A percentile compares a stretch with the other conserved stretches of the same genome.
Conservation (phyloP, 2,113 vertebrate species). For the Sprattus sprattus region DNA sequence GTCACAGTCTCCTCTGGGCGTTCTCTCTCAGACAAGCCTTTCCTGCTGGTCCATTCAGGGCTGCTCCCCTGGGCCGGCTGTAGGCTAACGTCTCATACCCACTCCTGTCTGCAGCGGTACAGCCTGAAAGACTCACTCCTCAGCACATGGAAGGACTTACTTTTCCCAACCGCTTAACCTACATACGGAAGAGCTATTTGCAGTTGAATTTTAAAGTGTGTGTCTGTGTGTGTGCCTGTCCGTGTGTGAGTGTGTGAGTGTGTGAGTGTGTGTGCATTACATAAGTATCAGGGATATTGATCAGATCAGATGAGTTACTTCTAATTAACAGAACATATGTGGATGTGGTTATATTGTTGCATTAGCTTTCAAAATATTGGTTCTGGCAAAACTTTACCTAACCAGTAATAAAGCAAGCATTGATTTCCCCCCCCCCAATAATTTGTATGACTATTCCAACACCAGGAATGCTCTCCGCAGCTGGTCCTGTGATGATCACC, state of each 20-base stretch:
- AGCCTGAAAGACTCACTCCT: neutral
- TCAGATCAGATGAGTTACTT: neutral
- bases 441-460: neutral
- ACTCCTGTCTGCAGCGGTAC: constrained; percentile 29
- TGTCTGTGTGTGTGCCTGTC: neutral
- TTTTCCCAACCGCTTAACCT: neutral
- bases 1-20: neutral
- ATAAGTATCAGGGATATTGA: neutral
- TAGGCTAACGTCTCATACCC: too few relatives aligned
- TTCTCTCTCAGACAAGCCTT: constrained; percentile 7
- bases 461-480: neutral
- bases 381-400: neutral
- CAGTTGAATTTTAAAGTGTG: neutral
- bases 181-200: neutral
- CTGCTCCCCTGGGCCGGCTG: neutral
- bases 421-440: neutral
- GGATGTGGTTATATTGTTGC: neutral
- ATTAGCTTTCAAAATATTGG: neutral
- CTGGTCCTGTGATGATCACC: neutral
- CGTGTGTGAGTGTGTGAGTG: neutral
- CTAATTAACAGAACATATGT: neutral
- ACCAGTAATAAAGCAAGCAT: neutral
- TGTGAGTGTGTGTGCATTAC: neutral
- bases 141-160: neutral
- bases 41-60: constrained; percentile 39